Evolutionary conservation across 2,797 vertebrate species (phyloP).

Genomic region (Neostethus bicornis): DNA sequence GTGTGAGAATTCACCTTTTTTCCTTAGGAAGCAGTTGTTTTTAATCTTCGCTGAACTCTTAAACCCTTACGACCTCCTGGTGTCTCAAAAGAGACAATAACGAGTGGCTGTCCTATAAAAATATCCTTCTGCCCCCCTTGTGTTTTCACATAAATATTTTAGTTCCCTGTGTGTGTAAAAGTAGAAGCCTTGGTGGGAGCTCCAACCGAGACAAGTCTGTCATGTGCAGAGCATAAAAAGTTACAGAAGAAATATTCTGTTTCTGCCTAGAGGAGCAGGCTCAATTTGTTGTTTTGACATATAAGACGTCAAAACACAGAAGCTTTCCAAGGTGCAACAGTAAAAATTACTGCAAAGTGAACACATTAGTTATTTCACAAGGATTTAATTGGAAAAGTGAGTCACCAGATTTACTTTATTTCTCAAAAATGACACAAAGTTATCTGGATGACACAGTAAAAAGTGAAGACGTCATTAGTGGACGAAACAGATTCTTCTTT

Average conservation of each 20-base stretch:
- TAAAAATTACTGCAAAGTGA: slow-evolving; percentile 15
- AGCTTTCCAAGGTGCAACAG: not conserved
- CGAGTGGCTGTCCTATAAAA: slow-evolving; percentile 15
- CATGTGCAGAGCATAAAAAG: slow-evolving; percentile 36
- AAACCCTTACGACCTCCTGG: slow-evolving; percentile 26
- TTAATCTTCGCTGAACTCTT: slow-evolving; percentile 40
- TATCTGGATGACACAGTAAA: slow-evolving; percentile 17
- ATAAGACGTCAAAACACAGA: too few species aligned
- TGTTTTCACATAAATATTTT: slow-evolving; percentile 55
- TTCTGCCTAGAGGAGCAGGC: too few species aligned
- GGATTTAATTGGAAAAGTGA: slow-evolving; percentile 1
- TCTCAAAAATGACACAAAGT: slow-evolving; percentile 4
- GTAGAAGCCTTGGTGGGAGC: slow-evolving; percentile 16
- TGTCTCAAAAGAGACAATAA: slow-evolving; percentile 38
- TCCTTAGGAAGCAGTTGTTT: slow-evolving; percentile 27
- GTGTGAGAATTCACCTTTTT: slow-evolving; percentile 2
- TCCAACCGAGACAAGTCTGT: slow-evolving; percentile 25
- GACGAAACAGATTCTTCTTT: not conserved
- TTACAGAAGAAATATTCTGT: not conserved
- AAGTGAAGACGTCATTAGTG: not conserved
- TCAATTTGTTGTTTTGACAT: too few species aligned
- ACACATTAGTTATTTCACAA: slow-evolving; percentile 17
- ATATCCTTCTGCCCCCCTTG: slow-evolving; percentile 21
- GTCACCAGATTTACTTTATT: not conserved
- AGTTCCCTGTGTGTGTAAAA: slow-evolving; percentile 37